These are phyloP conservation scores for Scotopteryx bipunctaria DNA, from an alignment of 2,888 invertebrate genomes.

Conservation along the genomic window DNA sequence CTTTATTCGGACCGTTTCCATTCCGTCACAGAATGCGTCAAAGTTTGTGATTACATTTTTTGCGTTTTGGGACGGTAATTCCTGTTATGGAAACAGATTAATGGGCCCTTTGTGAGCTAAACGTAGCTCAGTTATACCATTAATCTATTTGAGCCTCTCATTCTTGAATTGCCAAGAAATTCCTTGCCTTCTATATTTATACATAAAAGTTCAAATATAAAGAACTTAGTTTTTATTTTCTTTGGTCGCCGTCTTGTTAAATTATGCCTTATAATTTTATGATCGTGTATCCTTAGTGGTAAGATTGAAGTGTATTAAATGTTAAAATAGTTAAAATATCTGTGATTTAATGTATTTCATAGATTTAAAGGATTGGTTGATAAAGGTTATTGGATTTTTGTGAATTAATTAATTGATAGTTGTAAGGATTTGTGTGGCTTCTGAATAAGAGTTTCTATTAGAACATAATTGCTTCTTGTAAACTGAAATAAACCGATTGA, in stretches of 20 bases:
- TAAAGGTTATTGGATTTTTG: conserved; percentile 2
- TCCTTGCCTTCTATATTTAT: too few species aligned
- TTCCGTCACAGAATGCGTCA: too few species aligned
- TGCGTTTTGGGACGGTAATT: too few species aligned
- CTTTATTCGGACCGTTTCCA: too few species aligned
- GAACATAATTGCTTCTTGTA: neutral
- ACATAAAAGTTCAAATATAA: neutral
- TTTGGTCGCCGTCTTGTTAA: conserved; percentile 6
- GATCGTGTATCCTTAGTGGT: conserved; percentile 10
- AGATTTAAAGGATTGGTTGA: conserved; percentile 4
- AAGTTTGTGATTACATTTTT: too few species aligned
- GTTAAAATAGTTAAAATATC: conserved; percentile 30
- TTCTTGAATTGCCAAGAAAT: too few species aligned
- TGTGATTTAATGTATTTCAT: conserved; percentile 36
- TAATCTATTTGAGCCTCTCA: too few species aligned
- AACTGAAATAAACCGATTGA: neutral
- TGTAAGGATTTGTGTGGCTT: conserved; percentile 1
- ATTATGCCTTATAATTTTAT: conserved; percentile 24
- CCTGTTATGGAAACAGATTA: too few species aligned
- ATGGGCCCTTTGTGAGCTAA: too few species aligned
- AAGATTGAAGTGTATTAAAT: conserved; percentile 13
- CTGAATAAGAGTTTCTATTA: conserved; percentile 2
- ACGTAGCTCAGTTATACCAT: neutral
- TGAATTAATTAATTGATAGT: conserved; percentile 10
- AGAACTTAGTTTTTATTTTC: conserved; percentile 4